Base-by-base conservation (phyloP, 2,888 invertebrate species). In the Anticlea derivata region DNA sequence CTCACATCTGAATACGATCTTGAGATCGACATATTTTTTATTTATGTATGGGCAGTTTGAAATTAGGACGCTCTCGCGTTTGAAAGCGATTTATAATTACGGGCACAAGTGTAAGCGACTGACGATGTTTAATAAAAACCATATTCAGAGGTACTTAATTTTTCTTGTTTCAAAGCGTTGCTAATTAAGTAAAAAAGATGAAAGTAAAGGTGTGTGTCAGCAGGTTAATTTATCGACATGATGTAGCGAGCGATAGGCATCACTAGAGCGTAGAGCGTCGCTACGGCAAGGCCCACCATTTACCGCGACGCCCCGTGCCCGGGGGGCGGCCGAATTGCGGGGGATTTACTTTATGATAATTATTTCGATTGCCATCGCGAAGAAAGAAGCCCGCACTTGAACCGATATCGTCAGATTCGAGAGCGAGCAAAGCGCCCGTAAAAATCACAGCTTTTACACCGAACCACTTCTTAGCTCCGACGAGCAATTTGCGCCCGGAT, bases 261-360 rank as follows among this genome's bases (percentile, higher is more conserved):
- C 80, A 76, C 83, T 83, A 80, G 60, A 60, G 65, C 68, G 54
- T 83, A 80, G 60, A 60, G 65, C 68, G 54, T 50, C 54, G 56
- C 53, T 55, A 52, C 58, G 58, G 61, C 71, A 70, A 76, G 79
- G 78, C 77, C 75, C 79, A 75, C 78, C 80, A 78, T 83, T 80
- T 78, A 79, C 81, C 78, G 73, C 75, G 77, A 68, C 70, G 74
- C 75, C 68, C 74, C 69, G 74, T n/a, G 72, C 69, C 69, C 74
- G 74, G 74, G n/a, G 79, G 82, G 82, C 76, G 77, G 79, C 73
- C 79, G 83, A 86, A 84, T 83, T 83, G 85, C 78, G 86, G 84
- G 84, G 86, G 86, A 84, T 86, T 85, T 86, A 84, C 85, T 87
- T 87, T 86, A 86, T 87, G 86, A 86, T 87, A 86, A 87, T 87